Evolutionary conservation across 2,888 invertebrate species (phyloP), one percentile per base, ranked within the genome.

Genomic region (Peribatodes rhomboidaria): DNA sequence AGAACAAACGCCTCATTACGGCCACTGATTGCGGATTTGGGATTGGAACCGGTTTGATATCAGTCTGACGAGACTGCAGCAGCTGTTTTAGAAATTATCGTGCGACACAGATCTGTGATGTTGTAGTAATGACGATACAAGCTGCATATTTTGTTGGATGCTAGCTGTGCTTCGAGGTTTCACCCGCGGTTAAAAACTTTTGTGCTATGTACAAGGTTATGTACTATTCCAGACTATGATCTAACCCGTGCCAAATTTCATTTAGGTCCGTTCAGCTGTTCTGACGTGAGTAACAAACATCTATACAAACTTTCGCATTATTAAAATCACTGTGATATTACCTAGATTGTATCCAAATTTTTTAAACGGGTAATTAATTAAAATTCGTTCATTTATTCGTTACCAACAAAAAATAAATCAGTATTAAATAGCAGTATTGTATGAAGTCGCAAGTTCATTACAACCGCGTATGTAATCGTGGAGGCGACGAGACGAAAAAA

Each of bases 401-500:
- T 39, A 11, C 13, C n/a, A 35, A 31, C 18, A 11, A 37, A 37
- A 18, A 52, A 18, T 16, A 52, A 52, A 16, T 37, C 18, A 52
- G 52, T 18, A 47, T 27, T 27, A 13, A 52, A 52, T 35, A n/a
- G n/a, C n/a, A n/a, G n/a, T n/a, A n/a, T 53, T 54, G 22, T 9
- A 22, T 18, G 14, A 53, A 41, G 3, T 14, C 41, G 16, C 39
- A 14, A 37, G 37, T 22, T 37, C 37, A 16, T 41, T 44, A 18
- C 42, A 42, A 57, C 59, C 62, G 52, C 59, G 54, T 54, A 55
- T 52, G 54, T 60, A 68, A 72, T 61, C 66, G 65, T 52, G 47
- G 70, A 74, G 76, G 80, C 76, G 80, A 77, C 77, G 76, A 79
- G 68, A 65, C 76, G 72, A 76, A 85, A 87, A 86, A 85, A 81